Base-by-base conservation (phyloP, 1,140 invertebrate species). In the Trachymyrmex cornetzi region DNA sequence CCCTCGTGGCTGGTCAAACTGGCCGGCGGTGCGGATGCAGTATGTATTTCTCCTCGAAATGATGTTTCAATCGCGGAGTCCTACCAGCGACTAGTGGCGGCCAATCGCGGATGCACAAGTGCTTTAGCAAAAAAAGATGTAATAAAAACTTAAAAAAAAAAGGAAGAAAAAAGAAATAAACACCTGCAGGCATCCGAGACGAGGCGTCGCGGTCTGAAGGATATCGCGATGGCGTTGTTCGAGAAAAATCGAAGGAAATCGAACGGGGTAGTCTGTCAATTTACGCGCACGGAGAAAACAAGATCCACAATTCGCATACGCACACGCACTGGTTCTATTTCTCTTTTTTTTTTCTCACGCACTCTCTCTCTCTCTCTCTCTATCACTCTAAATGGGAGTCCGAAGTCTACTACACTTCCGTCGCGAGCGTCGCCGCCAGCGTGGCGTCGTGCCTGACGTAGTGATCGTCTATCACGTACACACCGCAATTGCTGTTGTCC, bases 401-500 rank as follows among this genome's bases (percentile, higher is more conserved):
- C 27, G 22, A 27, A 80, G 55, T 57, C 22, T 84, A 93, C 96
- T 96, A 97, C 91, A 97, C 96, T 94, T 97, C 96, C 67, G 96
- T 97, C 77, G 96, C 96, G 89, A 96, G 96, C 87, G 96, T 96
- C 66, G 95, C 96, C 75, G 95, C 93, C 44, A 95, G 89, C 84
- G 95, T 88, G 89, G 95, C 92, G 91, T 96, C 96, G 80, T 96
- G 96, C 91, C 95, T 95, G 22, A 69, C 66, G 91, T 96, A 97
- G 92, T 97, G 96, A 94, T 96, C 96, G 92, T 96, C 96, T 94
- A 97, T 96, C 92, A 97, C 96, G 93, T 96, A 97, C 84, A 97
- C 96, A 88, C 95, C 95, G 89, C 96, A 94, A 27, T 90, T 88
- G 74, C 84, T 80, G 53, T 94, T 87, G 86, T 85, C 71, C 87